These are phyloP conservation scores for Yponomeuta evonymella DNA, from an alignment of 2,888 invertebrate genomes.

Conservation along the genomic window DNA sequence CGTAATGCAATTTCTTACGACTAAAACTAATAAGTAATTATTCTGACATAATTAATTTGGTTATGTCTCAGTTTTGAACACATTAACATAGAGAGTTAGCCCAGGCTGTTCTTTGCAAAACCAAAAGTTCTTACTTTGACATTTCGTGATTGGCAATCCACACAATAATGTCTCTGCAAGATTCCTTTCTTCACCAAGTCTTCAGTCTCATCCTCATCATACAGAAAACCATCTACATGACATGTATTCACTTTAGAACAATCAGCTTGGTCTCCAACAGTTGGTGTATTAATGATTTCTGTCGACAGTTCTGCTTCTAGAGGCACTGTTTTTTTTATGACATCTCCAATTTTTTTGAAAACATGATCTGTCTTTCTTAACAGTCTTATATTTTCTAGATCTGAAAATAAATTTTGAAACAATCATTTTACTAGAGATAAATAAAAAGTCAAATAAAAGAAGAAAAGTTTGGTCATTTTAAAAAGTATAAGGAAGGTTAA, in stretches of 20 bases:
- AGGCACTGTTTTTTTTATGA: slow-evolving; percentile 54
- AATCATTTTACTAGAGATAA: too few species aligned
- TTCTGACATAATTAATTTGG: too few species aligned
- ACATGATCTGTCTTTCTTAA: slow-evolving; percentile 41
- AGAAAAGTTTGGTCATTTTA: too few species aligned
- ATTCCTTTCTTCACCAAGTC: slow-evolving; percentile 48
- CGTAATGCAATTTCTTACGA: too few species aligned
- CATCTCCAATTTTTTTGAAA: slow-evolving; percentile 48
- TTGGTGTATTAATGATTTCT: slow-evolving; percentile 57
- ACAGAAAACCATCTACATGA: slow-evolving; percentile 83
- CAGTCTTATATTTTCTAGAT: slow-evolving; percentile 44
- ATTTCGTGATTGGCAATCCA: slow-evolving; percentile 56
- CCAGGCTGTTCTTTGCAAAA: too few species aligned
- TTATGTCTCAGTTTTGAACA: too few species aligned
- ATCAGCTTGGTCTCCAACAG: slow-evolving; percentile 67
- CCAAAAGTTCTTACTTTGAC: slow-evolving; percentile 36
- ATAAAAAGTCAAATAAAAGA: too few species aligned
- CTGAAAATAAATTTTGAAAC: slow-evolving; percentile 31
- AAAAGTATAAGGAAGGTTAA: too few species aligned
- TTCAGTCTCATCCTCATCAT: slow-evolving; percentile 79
- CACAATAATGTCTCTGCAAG: slow-evolving; percentile 52
- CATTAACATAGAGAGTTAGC: too few species aligned
- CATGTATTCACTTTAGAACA: slow-evolving; percentile 70
- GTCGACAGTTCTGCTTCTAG: slow-evolving; percentile 56
- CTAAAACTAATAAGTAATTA: too few species aligned